These are phyloP conservation scores for Helobdella robusta DNA, from an alignment of 2,888 invertebrate genomes.

Conservation along the genomic window DNA sequence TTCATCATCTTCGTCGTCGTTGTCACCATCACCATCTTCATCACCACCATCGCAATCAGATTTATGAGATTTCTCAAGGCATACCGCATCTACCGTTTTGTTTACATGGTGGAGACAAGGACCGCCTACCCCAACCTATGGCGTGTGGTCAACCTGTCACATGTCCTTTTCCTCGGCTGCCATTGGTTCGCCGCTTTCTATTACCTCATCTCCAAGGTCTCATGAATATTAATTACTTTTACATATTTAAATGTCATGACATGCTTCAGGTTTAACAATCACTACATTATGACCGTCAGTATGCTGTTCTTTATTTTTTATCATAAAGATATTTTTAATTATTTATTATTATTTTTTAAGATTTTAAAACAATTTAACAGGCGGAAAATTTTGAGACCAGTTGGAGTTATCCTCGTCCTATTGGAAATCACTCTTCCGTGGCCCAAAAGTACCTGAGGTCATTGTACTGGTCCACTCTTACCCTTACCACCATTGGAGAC, in stretches of 20 bases:
- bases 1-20: no score
- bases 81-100: conserved; percentile 69
- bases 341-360: neutral
- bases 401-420: conserved; percentile 56
- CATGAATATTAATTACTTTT: neutral
- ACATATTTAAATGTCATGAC: neutral
- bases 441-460: conserved; percentile 87
- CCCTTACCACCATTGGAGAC: conserved; percentile 88
- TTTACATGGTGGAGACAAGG: conserved; percentile 88
- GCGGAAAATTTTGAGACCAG: conserved; percentile 52
- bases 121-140: conserved; percentile 92
- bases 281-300: neutral
- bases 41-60: no score
- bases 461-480: conserved; percentile 89
- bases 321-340: neutral
- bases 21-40: no score
- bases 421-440: conserved; percentile 64
- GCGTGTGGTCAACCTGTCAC: conserved; percentile 86
- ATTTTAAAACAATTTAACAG: conserved; percentile 27
- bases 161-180: conserved; percentile 82
- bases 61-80: conserved; percentile 54
- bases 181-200: conserved; percentile 98
- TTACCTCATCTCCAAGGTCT: conserved; percentile 75
- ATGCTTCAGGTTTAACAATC: neutral
- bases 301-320: neutral